Evolutionary conservation across 2,797 vertebrate genomes (phyloP).

Genomic region (Dermochelys coriacea): DNA sequence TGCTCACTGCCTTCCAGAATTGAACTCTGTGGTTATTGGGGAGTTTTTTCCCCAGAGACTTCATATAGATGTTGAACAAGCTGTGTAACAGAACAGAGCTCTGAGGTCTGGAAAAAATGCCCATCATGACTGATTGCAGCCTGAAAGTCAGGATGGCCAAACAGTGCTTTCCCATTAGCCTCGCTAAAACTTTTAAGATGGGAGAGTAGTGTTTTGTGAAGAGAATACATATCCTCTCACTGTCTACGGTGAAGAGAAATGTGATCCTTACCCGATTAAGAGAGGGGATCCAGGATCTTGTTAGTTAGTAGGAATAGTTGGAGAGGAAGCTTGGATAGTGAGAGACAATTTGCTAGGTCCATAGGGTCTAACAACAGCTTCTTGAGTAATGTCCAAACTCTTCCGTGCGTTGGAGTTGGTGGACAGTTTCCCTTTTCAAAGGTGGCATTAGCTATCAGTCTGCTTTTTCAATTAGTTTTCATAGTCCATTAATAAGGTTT

Average conservation of each 20-base stretch:
- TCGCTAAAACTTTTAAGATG: not conserved
- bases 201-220: not conserved
- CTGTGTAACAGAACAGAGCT: not conserved
- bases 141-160: not conserved
- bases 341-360: not conserved
- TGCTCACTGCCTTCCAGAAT: not conserved
- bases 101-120: constrained; percentile 1
- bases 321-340: not conserved
- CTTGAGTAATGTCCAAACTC: not conserved
- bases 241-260: not conserved
- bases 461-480: constrained; percentile 12
- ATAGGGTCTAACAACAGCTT: constrained; percentile 4
- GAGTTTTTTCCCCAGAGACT: not conserved
- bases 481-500: not conserved
- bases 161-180: not conserved
- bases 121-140: not conserved
- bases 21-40: not conserved
- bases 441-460: not conserved
- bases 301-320: not conserved
- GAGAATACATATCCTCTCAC: not conserved
- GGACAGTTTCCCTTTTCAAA: constrained; percentile 8
- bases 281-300: not conserved
- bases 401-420: not conserved
- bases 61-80: constrained; percentile 15
- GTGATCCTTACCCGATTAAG: not conserved